Base-by-base conservation (phyloP, 1,140 invertebrate species). In the Bombus vancouverensis region DNA sequence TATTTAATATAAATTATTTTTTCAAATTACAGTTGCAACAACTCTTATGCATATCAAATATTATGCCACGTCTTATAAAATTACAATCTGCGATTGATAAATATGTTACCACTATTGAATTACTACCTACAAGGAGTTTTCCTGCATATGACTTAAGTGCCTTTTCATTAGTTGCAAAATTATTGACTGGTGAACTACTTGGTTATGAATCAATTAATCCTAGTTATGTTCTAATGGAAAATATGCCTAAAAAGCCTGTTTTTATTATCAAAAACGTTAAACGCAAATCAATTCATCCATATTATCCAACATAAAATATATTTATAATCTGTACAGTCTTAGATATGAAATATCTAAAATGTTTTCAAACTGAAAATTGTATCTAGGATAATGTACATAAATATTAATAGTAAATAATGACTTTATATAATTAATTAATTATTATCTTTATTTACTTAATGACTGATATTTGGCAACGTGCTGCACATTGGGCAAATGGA, bases 111-210 rank as follows among this genome's bases (percentile, higher is more conserved):
- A 86, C 22, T 22, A 73, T 78, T 22, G 84, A 89, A 81, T 76
- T 93, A 62, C 74, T 92, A 53, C 80, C 87, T 18, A 71, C 57
- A 44, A 80, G 85, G 10, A 75, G 37, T 10, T 83, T 71, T n/a
- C 59, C 65, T 15, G 71, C 74, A 59, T 71, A 81, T 37, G 80
- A 91, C 39, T 66, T 91, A 18, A 68, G 75, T 25, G 86, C 82
- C 47, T 92, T 93, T 53, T 28, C 82, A n/a, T 74, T 88, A 47
- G 81, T 93, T 8, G 65, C 72, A 1, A 88, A 91, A 68, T 76
- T 93, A 42, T 77, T 93, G 13, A 93, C 92, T 13, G 93, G 92
- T 15, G 92, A 93, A 83, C 83, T 93, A 25, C 66, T 93, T 37
- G 92, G 87, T 28, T 65, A 91, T 22, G 88, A 93, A 57, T 42